Evolutionary conservation across 2,888 invertebrate genomes (phyloP).

Genomic region (Monoplex corrugatus): DNA sequence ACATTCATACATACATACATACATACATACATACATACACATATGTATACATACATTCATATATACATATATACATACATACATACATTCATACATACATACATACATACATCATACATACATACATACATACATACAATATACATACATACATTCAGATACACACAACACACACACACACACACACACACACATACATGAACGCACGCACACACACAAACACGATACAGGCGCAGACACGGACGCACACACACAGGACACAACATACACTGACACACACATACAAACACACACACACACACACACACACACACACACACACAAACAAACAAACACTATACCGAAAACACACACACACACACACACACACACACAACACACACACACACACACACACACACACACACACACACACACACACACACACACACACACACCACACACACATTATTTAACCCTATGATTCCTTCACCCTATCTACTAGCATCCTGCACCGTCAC

Average conservation of each 20-base stretch:
- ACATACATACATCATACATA: background rate
- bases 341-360: background rate
- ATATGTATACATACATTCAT: background rate
- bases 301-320: background rate
- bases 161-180: too few species aligned
- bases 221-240: too few species aligned
- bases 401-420: background rate
- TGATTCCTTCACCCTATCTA: too few species aligned
- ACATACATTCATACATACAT: background rate
- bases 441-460: background rate
- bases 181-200: too few species aligned
- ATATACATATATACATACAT: constrained; percentile 8
- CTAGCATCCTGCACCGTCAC: too few species aligned
- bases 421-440: background rate
- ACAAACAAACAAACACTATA: background rate
- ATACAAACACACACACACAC: too few species aligned
- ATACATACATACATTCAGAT: too few species aligned
- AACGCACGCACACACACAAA: too few species aligned
- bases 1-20: background rate
- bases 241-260: too few species aligned
- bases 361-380: too few species aligned
- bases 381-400: background rate
- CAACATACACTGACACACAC: too few species aligned
- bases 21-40: background rate
- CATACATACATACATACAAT: background rate